Percentiles rank a stretch among this genome's conserved stretches.
These are phyloP conservation scores for Epistrophe grossulariae DNA, from an alignment of 2,888 invertebrate genomes.

Conservation along the genomic window DNA sequence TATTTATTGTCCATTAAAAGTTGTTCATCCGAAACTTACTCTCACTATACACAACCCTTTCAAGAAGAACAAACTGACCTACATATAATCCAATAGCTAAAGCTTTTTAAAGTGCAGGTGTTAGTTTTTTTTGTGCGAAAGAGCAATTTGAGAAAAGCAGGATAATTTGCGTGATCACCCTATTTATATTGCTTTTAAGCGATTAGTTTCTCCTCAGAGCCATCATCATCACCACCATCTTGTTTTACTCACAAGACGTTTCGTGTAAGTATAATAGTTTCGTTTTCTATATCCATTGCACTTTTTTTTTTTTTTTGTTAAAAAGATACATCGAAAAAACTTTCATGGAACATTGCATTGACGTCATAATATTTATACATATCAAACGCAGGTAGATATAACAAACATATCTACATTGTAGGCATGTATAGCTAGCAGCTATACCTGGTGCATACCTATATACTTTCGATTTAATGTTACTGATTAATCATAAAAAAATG, in stretches of 20 bases:
- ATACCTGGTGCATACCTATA: background rate
- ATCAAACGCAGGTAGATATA: background rate
- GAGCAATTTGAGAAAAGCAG: no score
- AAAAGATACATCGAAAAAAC: conserved; percentile 3
- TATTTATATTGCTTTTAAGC: conserved; percentile 2
- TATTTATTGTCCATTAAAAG: background rate
- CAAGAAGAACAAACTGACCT: background rate
- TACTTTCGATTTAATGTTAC: conserved; percentile 31
- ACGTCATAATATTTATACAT: background rate
- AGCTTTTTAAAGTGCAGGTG: background rate
- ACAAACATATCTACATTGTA: no score
- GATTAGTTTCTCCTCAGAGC: background rate
- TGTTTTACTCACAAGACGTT: background rate
- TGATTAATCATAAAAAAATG: conserved; percentile 48
- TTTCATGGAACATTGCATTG: conserved; percentile 3
- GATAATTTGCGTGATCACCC: background rate
- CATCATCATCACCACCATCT: background rate
- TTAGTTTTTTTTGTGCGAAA: background rate
- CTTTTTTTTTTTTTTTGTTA: background rate
- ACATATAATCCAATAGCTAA: background rate
- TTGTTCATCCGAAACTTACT: background rate
- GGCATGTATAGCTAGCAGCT: no score
- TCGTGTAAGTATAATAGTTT: background rate
- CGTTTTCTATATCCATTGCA: background rate
- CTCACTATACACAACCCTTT: background rate